phyloP scores from a whole-genome alignment of 2,888 invertebrate species.

The Cyclophora punctaria region DNA sequence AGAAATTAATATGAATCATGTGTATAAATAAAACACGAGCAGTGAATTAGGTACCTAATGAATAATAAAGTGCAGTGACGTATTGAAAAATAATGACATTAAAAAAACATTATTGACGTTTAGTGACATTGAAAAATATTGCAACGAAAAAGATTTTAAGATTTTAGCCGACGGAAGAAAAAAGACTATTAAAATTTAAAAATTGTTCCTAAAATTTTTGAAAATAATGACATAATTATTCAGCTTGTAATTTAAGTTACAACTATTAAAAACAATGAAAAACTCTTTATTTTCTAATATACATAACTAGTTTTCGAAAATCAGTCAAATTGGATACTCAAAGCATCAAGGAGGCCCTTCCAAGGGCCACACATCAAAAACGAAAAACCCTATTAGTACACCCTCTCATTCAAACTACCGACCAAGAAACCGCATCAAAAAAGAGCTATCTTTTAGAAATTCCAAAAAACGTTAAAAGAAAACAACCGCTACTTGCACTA shows the following conservation, averaged over 20 bases:
- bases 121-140: background rate
- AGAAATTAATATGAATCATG: no score
- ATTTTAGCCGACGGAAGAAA: conserved; percentile 3
- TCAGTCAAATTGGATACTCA: conserved; percentile 60
- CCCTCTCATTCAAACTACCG: conserved; percentile 32
- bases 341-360: conserved; percentile 46
- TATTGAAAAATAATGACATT: no score
- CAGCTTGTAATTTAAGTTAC: no score
- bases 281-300: no score
- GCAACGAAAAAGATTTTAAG: no score
- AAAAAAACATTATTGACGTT: conserved; percentile 7
- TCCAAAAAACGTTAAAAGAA: conserved; percentile 54
- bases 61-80: no score
- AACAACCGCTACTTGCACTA: conserved; percentile 48
- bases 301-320: background rate
- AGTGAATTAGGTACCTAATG: no score
- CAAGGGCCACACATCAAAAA: conserved; percentile 43
- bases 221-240: conserved; percentile 3
- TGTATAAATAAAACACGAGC: no score
- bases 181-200: conserved; percentile 4
- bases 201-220: background rate
- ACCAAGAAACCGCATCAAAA: conserved; percentile 14
- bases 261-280: no score
- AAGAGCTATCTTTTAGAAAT: conserved; percentile 56
- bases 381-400: conserved; percentile 54